Evolutionary conservation across 2,888 invertebrate species (phyloP).

Genomic region (Leistus spinibarbis): DNA sequence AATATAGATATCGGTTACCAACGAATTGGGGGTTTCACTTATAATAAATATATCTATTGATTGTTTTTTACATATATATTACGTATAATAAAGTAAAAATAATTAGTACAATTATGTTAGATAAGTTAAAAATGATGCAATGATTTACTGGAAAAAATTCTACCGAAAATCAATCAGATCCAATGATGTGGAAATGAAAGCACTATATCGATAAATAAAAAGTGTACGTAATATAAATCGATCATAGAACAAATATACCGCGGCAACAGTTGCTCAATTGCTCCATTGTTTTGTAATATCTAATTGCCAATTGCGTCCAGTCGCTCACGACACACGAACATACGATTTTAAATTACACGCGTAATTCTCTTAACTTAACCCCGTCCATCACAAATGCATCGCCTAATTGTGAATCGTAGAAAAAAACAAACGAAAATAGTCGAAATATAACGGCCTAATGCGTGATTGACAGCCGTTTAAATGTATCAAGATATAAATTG

Average conservation of each 20-base stretch:
- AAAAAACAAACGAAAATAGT: not conserved
- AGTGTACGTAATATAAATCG: not conserved
- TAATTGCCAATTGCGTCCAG: constrained; percentile 35
- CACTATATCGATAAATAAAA: not conserved
- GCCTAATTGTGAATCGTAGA: no score
- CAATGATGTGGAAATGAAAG: not conserved
- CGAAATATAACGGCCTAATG: no score
- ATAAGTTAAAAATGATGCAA: not conserved
- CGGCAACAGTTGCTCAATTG: not conserved
- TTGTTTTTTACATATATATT: no score
- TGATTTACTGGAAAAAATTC: not conserved
- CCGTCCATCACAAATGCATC: no score
- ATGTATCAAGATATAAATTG: no score
- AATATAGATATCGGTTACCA: no score
- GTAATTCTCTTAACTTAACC: no score
- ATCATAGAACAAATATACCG: constrained; percentile 14
- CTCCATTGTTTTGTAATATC: constrained; percentile 32
- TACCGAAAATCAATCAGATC: not conserved
- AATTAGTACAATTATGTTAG: not conserved
- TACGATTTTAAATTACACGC: not conserved
- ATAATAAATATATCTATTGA: no score
- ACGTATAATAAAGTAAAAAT: no score
- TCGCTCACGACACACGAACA: constrained; percentile 8
- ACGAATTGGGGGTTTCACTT: no score
- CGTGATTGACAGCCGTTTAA: no score